Base-by-base conservation (phyloP, 2,888 invertebrate genomes). In the Diloba caeruleocephala region DNA sequence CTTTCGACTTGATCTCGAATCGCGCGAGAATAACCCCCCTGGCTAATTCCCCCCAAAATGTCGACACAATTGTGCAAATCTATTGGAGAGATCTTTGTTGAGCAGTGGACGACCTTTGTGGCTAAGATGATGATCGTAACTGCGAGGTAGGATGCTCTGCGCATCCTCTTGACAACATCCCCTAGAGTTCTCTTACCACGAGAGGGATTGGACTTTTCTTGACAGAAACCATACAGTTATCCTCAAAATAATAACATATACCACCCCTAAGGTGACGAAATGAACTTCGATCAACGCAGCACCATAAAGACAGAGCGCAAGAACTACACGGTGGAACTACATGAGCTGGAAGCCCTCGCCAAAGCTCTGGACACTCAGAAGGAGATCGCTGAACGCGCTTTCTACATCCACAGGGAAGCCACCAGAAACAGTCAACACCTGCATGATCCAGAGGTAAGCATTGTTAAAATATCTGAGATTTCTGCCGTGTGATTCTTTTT, bases 361-460 rank as follows among this genome's bases (percentile, higher is more conserved):
- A 95, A 95, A 64, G 97, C 97, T 1, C 89, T 97, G 65, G 97
- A 97, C 79, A 95, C 94, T 0, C 95, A 97, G 87, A 97, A 97
- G 88, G 92, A 94, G 62, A 85, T 97, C 65, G 96, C 96, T 0
- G 87, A 92, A 2, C 94, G 95, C 50, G 96, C 96, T 1, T 94
- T 96, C 81, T 88, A 90, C 67, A 95, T 97, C 62, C 97, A 97
- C 84, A 87, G 90, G 6, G 94, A 94, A 52, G 95, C 95, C 12
- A 94, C 95, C 2, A 92, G 94, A 74, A 92, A 90, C 63, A 94
- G 92, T 73, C 87, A 92, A 46, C 92, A 90, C 53, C 81, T 91
- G 54, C 95, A 96, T 61, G 96, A 97, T 75, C 95, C 97, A 54
- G 96, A 95, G 90, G 94, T 94, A 61, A 52, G 69, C 34, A 6